These are phyloP conservation scores for Limnephilus marmoratus DNA, from an alignment of 2,888 invertebrate genomes.

Conservation along the genomic window DNA sequence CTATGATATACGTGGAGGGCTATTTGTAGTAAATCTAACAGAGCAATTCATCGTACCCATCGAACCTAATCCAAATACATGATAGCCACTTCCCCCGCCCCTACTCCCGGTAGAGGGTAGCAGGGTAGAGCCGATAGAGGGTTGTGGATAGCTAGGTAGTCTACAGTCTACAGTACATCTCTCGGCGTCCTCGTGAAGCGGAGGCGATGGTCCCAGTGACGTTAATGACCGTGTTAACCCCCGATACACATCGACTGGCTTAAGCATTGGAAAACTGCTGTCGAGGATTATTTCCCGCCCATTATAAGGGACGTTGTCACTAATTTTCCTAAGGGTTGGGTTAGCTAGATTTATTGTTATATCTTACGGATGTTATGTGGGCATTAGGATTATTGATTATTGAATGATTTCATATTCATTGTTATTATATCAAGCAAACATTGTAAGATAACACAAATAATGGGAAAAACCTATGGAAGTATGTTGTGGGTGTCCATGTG, in stretches of 20 bases:
- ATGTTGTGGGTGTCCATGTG: too few species aligned
- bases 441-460: background rate
- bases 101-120: background rate
- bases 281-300: constrained; percentile 54
- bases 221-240: constrained; percentile 55
- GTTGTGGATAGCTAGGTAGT: constrained; percentile 20
- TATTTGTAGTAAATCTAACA: background rate
- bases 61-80: constrained; percentile 54
- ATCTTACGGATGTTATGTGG: background rate
- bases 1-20: background rate
- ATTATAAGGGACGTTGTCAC: background rate
- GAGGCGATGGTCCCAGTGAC: constrained; percentile 17
- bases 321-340: background rate
- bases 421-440: background rate
- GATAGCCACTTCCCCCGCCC: constrained; percentile 29
- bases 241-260: constrained; percentile 46
- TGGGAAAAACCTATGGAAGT: too few species aligned
- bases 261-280: constrained; percentile 59
- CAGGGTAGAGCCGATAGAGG: background rate
- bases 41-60: constrained; percentile 22
- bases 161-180: constrained; percentile 37
- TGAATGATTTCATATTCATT: background rate
- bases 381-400: background rate
- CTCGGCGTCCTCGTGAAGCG: background rate
- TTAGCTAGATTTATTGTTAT: constrained; percentile 2